These are phyloP conservation scores for Laothoe populi DNA, from an alignment of 2,888 invertebrate genomes.

Conservation along the genomic window DNA sequence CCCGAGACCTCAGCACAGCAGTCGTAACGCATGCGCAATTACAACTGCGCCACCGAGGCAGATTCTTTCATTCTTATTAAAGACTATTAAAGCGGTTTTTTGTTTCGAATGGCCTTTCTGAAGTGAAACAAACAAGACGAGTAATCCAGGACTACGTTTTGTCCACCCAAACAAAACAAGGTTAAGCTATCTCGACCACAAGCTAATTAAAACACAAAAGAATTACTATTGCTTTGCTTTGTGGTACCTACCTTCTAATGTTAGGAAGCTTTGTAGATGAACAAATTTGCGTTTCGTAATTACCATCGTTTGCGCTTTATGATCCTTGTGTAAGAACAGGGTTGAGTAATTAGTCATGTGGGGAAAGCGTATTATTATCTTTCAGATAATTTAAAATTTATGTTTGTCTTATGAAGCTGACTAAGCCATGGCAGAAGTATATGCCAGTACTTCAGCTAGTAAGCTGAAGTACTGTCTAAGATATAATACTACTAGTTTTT, in stretches of 20 bases:
- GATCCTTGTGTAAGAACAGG: conserved; percentile 37
- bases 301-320: conserved; percentile 42
- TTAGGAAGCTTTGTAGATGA: conserved; percentile 40
- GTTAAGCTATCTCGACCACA: not conserved
- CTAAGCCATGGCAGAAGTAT: not conserved
- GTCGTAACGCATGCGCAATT: too few relatives aligned
- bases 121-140: conserved; percentile 7
- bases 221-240: conserved; percentile 43
- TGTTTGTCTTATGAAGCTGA: not conserved
- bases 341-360: conserved; percentile 24
- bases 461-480: too few relatives aligned
- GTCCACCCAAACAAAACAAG: conserved; percentile 14
- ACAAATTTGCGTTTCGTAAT: conserved; percentile 53
- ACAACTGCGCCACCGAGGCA: too few relatives aligned
- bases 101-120: not conserved
- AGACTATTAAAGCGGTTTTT: conserved; percentile 10
- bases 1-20: too few relatives aligned
- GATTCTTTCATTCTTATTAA: conserved; percentile 8
- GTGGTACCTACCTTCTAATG: conserved; percentile 38
- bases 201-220: conserved; percentile 37
- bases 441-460: too few relatives aligned
- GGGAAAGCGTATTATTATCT: not conserved
- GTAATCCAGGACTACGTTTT: conserved; percentile 11
- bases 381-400: not conserved
- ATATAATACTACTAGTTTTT: too few relatives aligned